Base-by-base conservation (phyloP, 2,888 invertebrate species). In the Crepidodera aurea region DNA sequence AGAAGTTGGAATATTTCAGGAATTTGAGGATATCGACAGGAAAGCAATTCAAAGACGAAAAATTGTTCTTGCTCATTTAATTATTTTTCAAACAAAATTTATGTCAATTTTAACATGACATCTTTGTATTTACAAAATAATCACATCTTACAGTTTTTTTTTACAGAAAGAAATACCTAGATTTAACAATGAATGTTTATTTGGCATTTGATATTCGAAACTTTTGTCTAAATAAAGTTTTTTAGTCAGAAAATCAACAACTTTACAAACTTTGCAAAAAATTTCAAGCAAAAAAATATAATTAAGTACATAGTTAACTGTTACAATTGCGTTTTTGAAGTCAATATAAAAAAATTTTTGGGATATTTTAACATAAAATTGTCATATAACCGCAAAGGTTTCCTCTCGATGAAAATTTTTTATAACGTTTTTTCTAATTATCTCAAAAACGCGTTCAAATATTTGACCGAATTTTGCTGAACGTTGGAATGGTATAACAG, bases 71-170 rank as follows among this genome's bases (percentile, higher is more conserved):
- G 63, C 29, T 62, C 60, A 55, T 67, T 69, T 67, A 68, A 54
- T 69, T 61, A 64, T 64, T 69, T 59, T 64, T 58, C 55, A 66
- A 66, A 69, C 64, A 64, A 65, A 66, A 60, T 55, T 53, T 64
- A 67, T 69, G 69, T 71, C 68, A 69, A 67, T 65, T 60, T 50
- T 64, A 67, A 67, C 60, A 67, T 66, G 69, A 69, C 69, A 69
- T 71, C 66, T 69, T 65, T 66, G 66, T 72, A 73, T 71, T 69
- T 72, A 73, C 70, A 72, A 67, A 73, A 69, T 69, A 60, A 66
- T 62, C 64, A 66, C 66, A 67, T 68, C 64, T 67, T 66, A 63
- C 60, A 67, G 51, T 51, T 66, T 68, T 67, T n/a, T 68, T 62
- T 64, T 62, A 62, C 66, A 63, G 62, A 69, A 56, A 65, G 55